Evolutionary conservation across 2,888 invertebrate species (phyloP), one percentile per base, ranked within the genome.

Genomic region (Parasteatoda lunata): DNA sequence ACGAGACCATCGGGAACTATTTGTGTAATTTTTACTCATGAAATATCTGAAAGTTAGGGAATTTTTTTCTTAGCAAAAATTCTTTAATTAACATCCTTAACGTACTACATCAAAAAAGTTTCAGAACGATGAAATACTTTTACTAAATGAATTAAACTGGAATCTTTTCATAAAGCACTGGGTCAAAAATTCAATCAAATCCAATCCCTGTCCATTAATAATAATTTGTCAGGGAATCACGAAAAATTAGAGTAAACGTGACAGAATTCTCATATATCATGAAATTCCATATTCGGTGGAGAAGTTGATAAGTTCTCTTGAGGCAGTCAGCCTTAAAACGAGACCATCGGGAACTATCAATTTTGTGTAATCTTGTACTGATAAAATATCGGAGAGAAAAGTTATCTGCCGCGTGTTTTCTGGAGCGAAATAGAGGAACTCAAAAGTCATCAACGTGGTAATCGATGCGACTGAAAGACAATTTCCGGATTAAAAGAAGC

Each of bases 361-460:
- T 84, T 84, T 84, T 77, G 65, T 65, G 71, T 84, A 84, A 84
- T 84, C 83, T 84, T 72, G 49, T 47, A n/a, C 72, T 71, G 77
- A 84, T 84, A 84, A 84, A 84, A 77, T 77, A 84, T 77, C 47
- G 72, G 69, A 49, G 66, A 45, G 66, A 52, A 13, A 72, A 52
- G 77, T 77, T 77, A 71, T 77, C 83, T 68, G 72, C 72, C 59
- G 54, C 77, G 49, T 84, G 72, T 72, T 84, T 77, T 52, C 77
- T 64, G 77, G 65, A 77, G 77, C 71, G 66, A 65, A 72, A 71
- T 72, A 77, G 77, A 77, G 71, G 71, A 54, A 73, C 80, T 77
- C 71, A 77, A 84, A 83, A 77, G 83, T 84, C 71, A 77, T 77
- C 83, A 84, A 77, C 77, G 65, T 64, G 77, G 83, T 77, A 72